Evolutionary conservation across 2,797 vertebrate species (phyloP), one percentile per base, ranked within the genome.

Genomic region (Myotis myotis): DNA sequence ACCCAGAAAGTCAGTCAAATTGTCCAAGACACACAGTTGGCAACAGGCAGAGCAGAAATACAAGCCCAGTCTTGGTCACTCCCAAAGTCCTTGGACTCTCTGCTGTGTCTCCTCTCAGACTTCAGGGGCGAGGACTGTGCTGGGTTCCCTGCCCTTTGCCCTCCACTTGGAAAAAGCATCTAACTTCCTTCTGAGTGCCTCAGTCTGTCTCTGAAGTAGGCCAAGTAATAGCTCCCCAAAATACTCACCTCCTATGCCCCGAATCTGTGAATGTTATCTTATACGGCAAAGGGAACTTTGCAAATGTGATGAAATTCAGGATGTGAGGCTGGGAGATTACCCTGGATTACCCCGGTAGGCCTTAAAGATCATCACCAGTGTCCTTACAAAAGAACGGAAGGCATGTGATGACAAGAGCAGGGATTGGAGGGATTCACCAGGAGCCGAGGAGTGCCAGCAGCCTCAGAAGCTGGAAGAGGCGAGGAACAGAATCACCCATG

Each of bases 341-440:
- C 47, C 51, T 36, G 62, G 22, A 53, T 57, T 62, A 30, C 36
- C 62, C 2, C 1, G 55, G 51, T 20, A 23, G 41, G 30, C 6
- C 20, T n/a, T 30, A 20, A 83, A 36, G n/a, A 12, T 47, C 38
- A 53, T 60, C 55, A 36, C 64, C n/a, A 16, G 41, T 1, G 1
- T 76, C 62, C 47, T 74, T 74, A 17, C 36, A 49, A 33, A 79
- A 20, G 72, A 41, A n/a, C 33, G 62, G 51, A 9, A 5, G n/a
- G 16, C 36, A 10, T 2, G 33, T 9, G 9, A 19, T 9, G 33
- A 22, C 3, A 10, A 60, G 64, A 51, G 20, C 33, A 17, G 16
- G 20, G 11, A 20, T 1, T 36, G 28, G n/a, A 28, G 51, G 55
- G 41, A 9, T 4, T 8, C 0, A 1, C 44, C 44, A 12, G 9